Base-by-base conservation (phyloP, 1,140 invertebrate genomes). In the Drosophila bocki region DNA sequence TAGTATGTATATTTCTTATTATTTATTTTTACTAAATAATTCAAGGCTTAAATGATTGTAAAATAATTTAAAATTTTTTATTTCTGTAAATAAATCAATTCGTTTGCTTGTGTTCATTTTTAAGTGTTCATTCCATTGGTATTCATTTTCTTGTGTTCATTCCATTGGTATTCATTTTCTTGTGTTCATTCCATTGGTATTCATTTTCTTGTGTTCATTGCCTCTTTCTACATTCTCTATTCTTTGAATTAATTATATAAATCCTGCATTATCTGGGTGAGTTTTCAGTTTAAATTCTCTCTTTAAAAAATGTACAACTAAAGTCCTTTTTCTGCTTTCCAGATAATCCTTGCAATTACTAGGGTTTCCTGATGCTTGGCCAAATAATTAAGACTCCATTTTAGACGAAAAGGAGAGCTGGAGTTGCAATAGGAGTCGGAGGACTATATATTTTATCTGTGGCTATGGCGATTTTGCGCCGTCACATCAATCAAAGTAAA, bases 401-500 rank as follows among this genome's bases (percentile, higher is more conserved):
- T 65, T 69, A 51, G 65, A 61, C 12, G 3, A 29, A 7, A 41
- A 22, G 70, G 33, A 53, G 51, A 53, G 51, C 2, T 17, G n/a
- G 0, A 17, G 48, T 0, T 17, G 26, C 48, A 6, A n/a, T 0
- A 22, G 12, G 12, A 54, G 51, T 4, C n/a, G 58, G 19, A 59
- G 42, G 61, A 51, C 42, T 47, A 51, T 80, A 83, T 83, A 87
- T 87, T 80, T 87, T 87, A 87, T 87, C 76, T 79, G 67, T 44
- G 71, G 83, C 83, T 64, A 87, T 87, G 71, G 83, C 83, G 80
- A 87, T 87, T 87, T 87, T 74, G 63, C 69, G 79, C 75, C 79
- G 76, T 77, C 83, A 87, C 83, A 87, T 87, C 86, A 87, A 87
- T 87, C 83, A 87, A 87, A 82, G 76, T 56, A 78, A 87, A 87